Evolutionary conservation across 2,113 vertebrate species (phyloP), one percentile per base, ranked within the genome.

Genomic region (Chionis minor): DNA sequence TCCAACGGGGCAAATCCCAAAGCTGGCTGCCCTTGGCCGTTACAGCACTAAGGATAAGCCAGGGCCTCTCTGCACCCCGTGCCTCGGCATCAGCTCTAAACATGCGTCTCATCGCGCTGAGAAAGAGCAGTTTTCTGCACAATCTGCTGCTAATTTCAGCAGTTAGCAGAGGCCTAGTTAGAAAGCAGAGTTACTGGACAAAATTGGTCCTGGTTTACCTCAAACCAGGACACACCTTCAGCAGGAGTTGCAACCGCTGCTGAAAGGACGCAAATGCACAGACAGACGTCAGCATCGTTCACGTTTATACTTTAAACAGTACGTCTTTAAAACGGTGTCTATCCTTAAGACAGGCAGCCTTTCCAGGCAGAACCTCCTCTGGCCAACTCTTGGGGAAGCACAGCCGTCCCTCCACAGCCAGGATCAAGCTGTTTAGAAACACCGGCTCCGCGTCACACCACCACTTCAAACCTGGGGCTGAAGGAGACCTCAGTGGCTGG

Each of bases 271-370:
- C 8, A 42, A 75, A 12, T 18, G 42, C 28, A 47, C 30, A 74
- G n/a, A 13, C 0, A 4, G 54, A 42, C 2, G 0, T 42, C 61
- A 81, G 70, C 73, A 44, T 33, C 24, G 74, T 3, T 59, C 71
- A 73, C 14, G 19, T 44, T 71, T 26, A 19, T 5, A 67, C 71
- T 67, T 62, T 26, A 56, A 93, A 59, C 44, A 74, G 5, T 13
- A 10, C 26, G 30, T 35, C 75, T 71, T 38, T 42, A 54, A 66
- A 85, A 51, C 24, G 45, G 28, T 5, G 6, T 13, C 24, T 12
- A 3, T 8, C 47, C 35, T 77, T n/a, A 27, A 1, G 4, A 40
- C 1, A 56, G 33, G 19, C 16, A 73, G 69, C 63, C 65, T 52
- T 67, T 75, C 16, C 55, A 87, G 47, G 49, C 11, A 79, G 58